These are phyloP conservation scores for Lamellibrachia columna DNA, from an alignment of 2,888 invertebrate genomes.

Conservation along the genomic window DNA sequence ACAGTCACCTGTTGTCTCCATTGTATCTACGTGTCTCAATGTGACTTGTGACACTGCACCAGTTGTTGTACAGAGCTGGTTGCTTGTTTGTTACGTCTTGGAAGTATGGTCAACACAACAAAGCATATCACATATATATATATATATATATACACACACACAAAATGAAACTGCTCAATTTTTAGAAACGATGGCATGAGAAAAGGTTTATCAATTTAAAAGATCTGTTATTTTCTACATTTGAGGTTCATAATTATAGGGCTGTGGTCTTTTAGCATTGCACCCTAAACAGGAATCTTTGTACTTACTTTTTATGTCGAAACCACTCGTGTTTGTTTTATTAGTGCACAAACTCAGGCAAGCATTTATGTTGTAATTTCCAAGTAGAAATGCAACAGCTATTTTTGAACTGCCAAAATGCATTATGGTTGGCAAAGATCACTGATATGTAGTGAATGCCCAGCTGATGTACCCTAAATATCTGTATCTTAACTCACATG, in stretches of 20 bases:
- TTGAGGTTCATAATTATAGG: not conserved
- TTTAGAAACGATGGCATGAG: not conserved
- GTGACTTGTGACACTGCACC: not conserved
- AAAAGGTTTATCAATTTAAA: not conserved
- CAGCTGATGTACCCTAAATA: not conserved
- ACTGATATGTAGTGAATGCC: not conserved
- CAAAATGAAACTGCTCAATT: not conserved
- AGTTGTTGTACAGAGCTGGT: not conserved
- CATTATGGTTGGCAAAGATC: not conserved
- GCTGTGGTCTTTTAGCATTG: not conserved
- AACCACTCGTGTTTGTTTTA: conserved; percentile 6
- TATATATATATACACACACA: too few species aligned
- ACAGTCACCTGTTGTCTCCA: not conserved
- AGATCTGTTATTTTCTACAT: not conserved
- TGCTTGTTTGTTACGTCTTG: too few species aligned
- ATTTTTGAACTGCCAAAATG: not conserved
- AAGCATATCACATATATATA: not conserved
- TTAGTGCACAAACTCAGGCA: not conserved
- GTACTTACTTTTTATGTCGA: not conserved
- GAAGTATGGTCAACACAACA: not conserved
- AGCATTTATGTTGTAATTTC: not conserved
- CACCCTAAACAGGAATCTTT: not conserved
- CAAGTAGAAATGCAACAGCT: too few species aligned
- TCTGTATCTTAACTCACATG: not conserved
- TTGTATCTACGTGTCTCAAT: not conserved